Evolutionary conservation across 2,888 invertebrate genomes (phyloP), one percentile per base, ranked within the genome.

Genomic region (Cylindroiulus punctatus): DNA sequence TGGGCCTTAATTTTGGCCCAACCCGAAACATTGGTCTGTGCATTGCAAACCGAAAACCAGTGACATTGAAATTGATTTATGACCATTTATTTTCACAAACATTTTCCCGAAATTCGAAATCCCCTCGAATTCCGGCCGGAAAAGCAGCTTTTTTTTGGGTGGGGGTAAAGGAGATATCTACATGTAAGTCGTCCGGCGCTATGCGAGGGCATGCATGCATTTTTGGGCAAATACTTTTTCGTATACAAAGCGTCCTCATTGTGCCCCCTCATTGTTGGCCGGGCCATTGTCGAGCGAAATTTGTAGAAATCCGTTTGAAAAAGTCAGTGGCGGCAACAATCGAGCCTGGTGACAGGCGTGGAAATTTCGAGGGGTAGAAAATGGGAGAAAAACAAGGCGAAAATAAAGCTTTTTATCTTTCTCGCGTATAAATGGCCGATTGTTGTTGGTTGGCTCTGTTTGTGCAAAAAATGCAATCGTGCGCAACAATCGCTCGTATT

Each of bases 201-300:
- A 57, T 57, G 57, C 57, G 57, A 57, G 57, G 57, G n/a, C n/a
- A n/a, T n/a, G 57, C 57, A 57, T 14, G 57, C n/a, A 57, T 57
- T 57, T 57, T 57, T 57, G 57, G n/a, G 57, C n/a, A 57, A 57
- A 57, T 57, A 57, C n/a, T 57, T 57, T 57, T 57, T n/a, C n/a
- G 57, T 3, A 40, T n/a, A 57, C n/a, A n/a, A 2, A 57, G 57
- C 14, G 57, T 57, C n/a, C 57, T 2, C 57, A 57, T 57, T 57
- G 57, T 57, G 57, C 22, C 1, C 4, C 4, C 22, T 14, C 57
- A 57, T 57, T 57, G 57, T 57, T 2, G 22, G n/a, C n/a, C 19
- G 1, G 19, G 1, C n/a, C 57, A n/a, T 57, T 57, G 57, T 57
- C 4, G 4, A 22, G n/a, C 4, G 57, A 57, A 57, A 57, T 57